These are phyloP conservation scores for Acipenser transmontanus DNA, from an alignment of 2,797 vertebrate genomes.

Conservation along the genomic window DNA sequence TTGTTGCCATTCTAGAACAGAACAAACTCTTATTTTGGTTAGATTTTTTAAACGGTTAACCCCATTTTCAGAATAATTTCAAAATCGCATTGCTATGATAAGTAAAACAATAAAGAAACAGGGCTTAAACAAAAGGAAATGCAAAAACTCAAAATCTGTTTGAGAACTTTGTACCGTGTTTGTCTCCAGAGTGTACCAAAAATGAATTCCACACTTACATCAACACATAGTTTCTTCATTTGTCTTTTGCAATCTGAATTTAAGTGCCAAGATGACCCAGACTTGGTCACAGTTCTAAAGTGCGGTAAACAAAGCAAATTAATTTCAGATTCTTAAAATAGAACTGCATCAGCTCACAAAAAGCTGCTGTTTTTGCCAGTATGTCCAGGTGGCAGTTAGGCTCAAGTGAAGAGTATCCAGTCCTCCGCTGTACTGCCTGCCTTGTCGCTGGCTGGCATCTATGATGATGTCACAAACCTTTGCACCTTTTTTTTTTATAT, in stretches of 20 bases:
- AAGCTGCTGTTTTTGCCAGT: constrained; percentile 93
- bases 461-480: constrained; percentile 47
- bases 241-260: constrained; percentile 52
- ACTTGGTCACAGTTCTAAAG: constrained; percentile 50
- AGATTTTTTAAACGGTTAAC: too few relatives aligned
- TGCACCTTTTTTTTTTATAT: constrained; percentile 13
- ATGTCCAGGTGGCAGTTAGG: constrained; percentile 79
- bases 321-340: constrained; percentile 75
- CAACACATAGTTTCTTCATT: constrained; percentile 58
- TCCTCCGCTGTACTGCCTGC: constrained; percentile 1
- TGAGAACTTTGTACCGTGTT: too few relatives aligned
- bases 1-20: too few relatives aligned
- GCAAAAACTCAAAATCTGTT: too few relatives aligned
- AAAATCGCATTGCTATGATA: too few relatives aligned
- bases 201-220: constrained; percentile 57
- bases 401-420: constrained; percentile 39
- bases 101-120: too few relatives aligned
- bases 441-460: constrained; percentile 27
- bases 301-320: constrained; percentile 63
- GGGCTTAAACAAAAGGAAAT: too few relatives aligned
- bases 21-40: too few relatives aligned
- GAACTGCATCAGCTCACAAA: constrained; percentile 81
- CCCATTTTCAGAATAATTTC: too few relatives aligned
- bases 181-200: constrained; percentile 24
- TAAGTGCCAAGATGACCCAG: constrained; percentile 44